Evolutionary conservation across 1,140 invertebrate species (phyloP), one percentile per base, ranked within the genome.

Genomic region (Tetramorium simillimum): DNA sequence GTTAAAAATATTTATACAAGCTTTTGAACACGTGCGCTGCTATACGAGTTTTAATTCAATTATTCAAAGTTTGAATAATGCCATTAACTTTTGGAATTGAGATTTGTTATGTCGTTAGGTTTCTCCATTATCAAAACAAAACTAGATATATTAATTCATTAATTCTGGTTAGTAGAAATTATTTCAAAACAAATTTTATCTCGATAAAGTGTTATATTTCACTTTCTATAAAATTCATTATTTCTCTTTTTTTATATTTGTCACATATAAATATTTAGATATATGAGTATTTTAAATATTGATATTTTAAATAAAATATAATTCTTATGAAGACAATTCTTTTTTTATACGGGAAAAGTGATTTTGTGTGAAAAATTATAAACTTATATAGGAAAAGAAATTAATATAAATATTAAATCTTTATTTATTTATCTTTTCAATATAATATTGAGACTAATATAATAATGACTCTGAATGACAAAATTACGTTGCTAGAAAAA

Each of bases 1-100:
- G 14, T 56, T 40, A 56, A 33, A 63, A 69, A 18, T 69, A 69
- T 70, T 70, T 81, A 37, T 78, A 53, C 28, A 10, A 14, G 37
- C n/a, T 33, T 33, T 70, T 3, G 0, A 43, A 40, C 18, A 56
- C 37, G 12, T 14, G 3, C n/a, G 7, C 28, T 65, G 28, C 14
- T 33, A 1, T 16, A 33, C 4, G 12, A 77, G 10, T 63, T 77
- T 77, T 33, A 62, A 77, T 63, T 77, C 24, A 33, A 9, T n/a
- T n/a, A n/a, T n/a, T n/a, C n/a, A n/a, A n/a, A n/a, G n/a, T n/a
- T n/a, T 62, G 9, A n/a, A 72, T 10, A 40, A 51, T 72, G 40
- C 56, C 10, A 46, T 62, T 77, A 60, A 77, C 10, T 67, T 62
- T 60, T 24, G 18, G 18, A 56, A 37, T 62, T 5, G 3, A 75